These are phyloP conservation scores for Antheraea mylitta DNA, from an alignment of 1,140 invertebrate species.

Conservation along the genomic window DNA sequence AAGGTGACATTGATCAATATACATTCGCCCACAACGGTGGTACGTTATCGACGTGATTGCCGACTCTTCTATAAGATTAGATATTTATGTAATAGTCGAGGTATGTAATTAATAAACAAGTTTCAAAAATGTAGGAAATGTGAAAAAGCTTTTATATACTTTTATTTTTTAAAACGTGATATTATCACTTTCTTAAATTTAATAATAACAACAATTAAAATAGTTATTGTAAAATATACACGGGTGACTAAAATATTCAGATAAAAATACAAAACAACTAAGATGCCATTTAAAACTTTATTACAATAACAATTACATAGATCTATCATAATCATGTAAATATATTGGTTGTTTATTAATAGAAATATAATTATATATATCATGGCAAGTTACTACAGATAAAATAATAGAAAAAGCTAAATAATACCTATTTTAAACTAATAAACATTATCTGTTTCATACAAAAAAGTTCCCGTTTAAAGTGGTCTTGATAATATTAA, in stretches of 20 bases:
- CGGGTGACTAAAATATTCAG: not conserved
- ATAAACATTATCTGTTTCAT: slow-evolving; percentile 54
- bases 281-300: not conserved
- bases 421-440: slow-evolving; percentile 23
- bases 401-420: slow-evolving; percentile 27
- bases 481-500: slow-evolving; percentile 43
- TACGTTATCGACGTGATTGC: not conserved
- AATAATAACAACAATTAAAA: not conserved
- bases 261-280: not conserved
- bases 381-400: slow-evolving; percentile 14
- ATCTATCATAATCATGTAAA: slow-evolving; percentile 5
- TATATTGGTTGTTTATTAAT: not conserved
- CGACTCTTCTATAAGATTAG: not conserved
- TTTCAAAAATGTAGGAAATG: no score
- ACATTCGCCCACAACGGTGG: slow-evolving; percentile 20
- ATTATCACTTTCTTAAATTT: no score
- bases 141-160: no score
- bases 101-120: not conserved
- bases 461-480: slow-evolving; percentile 70
- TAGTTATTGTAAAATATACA: not conserved
- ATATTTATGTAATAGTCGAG: not conserved
- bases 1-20: slow-evolving; percentile 35
- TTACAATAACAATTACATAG: slow-evolving; percentile 3
- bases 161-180: no score
- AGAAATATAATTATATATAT: not conserved